Base-by-base conservation (phyloP, 1,140 invertebrate species). In the Drosophila mauritiana region DNA sequence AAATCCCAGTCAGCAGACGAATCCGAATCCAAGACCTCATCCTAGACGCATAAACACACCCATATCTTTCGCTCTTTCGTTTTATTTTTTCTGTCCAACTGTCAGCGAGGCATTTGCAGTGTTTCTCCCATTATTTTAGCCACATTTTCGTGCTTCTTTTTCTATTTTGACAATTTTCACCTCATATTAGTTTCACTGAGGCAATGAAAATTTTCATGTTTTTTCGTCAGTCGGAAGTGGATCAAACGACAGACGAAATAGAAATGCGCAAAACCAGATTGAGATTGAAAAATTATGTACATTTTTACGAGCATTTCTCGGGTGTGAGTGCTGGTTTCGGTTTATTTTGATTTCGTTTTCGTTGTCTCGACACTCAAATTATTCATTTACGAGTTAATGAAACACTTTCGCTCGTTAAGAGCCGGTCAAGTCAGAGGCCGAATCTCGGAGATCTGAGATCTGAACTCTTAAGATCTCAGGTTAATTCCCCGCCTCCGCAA, bases 331-430 rank as follows among this genome's bases (percentile, higher is more conserved):
- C 43, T 58, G 40, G 36, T 59, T 45, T 70, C 22, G 20, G 49
- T 43, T 63, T 76, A 73, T 56, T 76, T 59, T 82, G 80, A 83
- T 82, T 82, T 78, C 68, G 68, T 65, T 76, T 80, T 74, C 70
- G 69, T 74, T 62, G 67, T 64, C 65, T 73, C 42, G 46, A 34
- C 55, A 34, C 55, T 34, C 31, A 75, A 83, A 75, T 76, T 67
- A 64, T 73, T 67, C 48, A 80, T 72, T 83, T 69, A 64, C 72
- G 53, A 81, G 68, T 78, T 82, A 82, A 82, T 64, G 73, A 67
- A 84, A 84, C 81, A 84, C 81, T 84, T 84, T 84, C 81, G 77
- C 81, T 84, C 81, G 81, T 84, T 84, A 84, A 84, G 70, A 70
- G 40, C 59, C 61, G 63, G 45, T 49, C 69, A 43, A 56, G 53